phyloP scores from a whole-genome alignment of 1,140 invertebrate species.

The Saccostrea echinata region DNA sequence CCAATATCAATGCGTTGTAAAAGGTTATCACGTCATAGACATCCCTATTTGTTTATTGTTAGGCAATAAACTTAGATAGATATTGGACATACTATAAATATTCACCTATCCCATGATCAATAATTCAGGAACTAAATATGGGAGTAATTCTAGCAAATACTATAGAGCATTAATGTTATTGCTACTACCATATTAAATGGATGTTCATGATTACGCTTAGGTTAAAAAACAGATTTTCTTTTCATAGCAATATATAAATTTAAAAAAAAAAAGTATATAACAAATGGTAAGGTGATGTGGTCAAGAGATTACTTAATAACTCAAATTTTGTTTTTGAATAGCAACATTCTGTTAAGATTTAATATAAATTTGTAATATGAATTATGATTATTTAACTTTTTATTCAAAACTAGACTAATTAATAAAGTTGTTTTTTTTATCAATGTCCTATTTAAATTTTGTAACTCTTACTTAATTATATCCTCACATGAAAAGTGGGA shows the following conservation, averaged over 20 bases:
- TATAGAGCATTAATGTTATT: neutral
- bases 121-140: slow-evolving; percentile 14
- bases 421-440: too few relatives aligned
- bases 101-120: slow-evolving; percentile 1
- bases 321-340: too few relatives aligned
- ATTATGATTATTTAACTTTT: too few relatives aligned
- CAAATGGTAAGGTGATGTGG: too few relatives aligned
- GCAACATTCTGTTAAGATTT: too few relatives aligned
- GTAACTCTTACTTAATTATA: too few relatives aligned
- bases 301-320: too few relatives aligned
- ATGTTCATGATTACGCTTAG: neutral
- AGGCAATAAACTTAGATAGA: slow-evolving; percentile 8
- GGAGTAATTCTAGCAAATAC: neutral
- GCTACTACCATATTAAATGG: neutral
- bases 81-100: slow-evolving; percentile 24
- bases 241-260: neutral
- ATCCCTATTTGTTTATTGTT: neutral
- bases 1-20: neutral
- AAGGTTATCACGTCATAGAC: neutral
- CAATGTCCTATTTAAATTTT: too few relatives aligned
- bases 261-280: too few relatives aligned
- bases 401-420: too few relatives aligned
- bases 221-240: neutral
- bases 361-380: too few relatives aligned
- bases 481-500: too few relatives aligned